A percentile compares a stretch with the other conserved stretches of the same genome.
These are phyloP conservation scores for Eupristina koningsbergeri DNA, from an alignment of 1,140 invertebrate species.

Conservation along the genomic window DNA sequence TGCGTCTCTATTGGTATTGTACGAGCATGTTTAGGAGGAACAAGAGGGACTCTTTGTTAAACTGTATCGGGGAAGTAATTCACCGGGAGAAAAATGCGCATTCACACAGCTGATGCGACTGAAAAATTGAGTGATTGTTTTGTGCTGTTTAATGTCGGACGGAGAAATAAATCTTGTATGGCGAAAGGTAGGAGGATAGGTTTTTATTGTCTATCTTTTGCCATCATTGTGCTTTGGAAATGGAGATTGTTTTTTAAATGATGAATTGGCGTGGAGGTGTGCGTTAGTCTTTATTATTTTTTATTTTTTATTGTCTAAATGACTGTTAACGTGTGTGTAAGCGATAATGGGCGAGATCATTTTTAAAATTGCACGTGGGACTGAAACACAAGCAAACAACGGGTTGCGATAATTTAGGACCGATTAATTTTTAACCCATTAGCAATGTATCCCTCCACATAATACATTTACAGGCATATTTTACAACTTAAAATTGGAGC, in stretches of 20 bases:
- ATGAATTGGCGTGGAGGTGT: background rate
- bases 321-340: background rate
- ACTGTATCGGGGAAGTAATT: constrained; percentile 40
- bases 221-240: background rate
- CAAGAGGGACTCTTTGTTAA: background rate
- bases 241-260: background rate
- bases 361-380: background rate
- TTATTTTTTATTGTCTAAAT: background rate
- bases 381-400: background rate
- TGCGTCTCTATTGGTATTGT: background rate
- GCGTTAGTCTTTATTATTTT: background rate
- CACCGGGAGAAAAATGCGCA: constrained; percentile 20
- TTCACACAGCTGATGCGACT: background rate
- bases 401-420: background rate
- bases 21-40: background rate
- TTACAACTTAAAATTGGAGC: background rate
- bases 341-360: background rate
- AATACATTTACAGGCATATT: background rate
- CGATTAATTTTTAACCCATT: background rate
- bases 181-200: background rate
- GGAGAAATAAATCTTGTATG: background rate
- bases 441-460: background rate
- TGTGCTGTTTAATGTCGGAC: background rate
- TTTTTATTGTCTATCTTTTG: background rate
- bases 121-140: constrained; percentile 45